These are phyloP conservation scores for Drosophila nr. perissopoda DNA, from an alignment of 2,888 invertebrate genomes.

Conservation along the genomic window DNA sequence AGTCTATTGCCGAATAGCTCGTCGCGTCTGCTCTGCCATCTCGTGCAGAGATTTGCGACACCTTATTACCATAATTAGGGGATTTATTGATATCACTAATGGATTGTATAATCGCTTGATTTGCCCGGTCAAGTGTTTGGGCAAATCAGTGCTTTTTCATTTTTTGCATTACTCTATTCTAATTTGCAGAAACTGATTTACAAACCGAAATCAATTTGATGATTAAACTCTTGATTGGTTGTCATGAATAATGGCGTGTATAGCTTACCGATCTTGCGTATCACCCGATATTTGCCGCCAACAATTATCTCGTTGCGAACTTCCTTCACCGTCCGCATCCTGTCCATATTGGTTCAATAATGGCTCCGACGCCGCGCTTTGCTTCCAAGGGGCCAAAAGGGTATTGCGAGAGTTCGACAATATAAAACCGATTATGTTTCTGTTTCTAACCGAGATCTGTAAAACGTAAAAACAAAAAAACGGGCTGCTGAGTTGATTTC, in stretches of 20 bases:
- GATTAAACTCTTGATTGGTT: neutral
- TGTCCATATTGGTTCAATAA: conserved; percentile 79
- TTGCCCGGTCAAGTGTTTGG: neutral
- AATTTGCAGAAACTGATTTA: neutral
- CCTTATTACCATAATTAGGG: neutral
- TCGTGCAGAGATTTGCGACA: neutral
- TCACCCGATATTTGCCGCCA: conserved; percentile 96
- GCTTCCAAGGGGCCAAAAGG: conserved; percentile 13
- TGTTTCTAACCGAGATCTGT: conserved; percentile 28
- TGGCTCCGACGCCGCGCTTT: conserved; percentile 49
- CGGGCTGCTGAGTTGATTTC: neutral
- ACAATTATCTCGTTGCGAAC: conserved; percentile 90
- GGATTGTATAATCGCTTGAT: neutral
- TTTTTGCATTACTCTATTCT: neutral
- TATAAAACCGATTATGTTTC: conserved; percentile 10
- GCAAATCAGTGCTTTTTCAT: neutral
- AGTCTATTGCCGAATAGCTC: neutral
- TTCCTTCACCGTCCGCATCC: conserved; percentile 83
- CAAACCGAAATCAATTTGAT: neutral
- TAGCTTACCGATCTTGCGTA: conserved; percentile 94
- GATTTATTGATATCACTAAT: neutral
- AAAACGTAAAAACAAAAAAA: neutral
- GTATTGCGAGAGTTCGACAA: conserved; percentile 15
- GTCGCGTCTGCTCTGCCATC: neutral
- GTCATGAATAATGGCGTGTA: neutral